Evolutionary conservation across 1,140 invertebrate species (phyloP).

Genomic region (Diorhabda carinulata): DNA sequence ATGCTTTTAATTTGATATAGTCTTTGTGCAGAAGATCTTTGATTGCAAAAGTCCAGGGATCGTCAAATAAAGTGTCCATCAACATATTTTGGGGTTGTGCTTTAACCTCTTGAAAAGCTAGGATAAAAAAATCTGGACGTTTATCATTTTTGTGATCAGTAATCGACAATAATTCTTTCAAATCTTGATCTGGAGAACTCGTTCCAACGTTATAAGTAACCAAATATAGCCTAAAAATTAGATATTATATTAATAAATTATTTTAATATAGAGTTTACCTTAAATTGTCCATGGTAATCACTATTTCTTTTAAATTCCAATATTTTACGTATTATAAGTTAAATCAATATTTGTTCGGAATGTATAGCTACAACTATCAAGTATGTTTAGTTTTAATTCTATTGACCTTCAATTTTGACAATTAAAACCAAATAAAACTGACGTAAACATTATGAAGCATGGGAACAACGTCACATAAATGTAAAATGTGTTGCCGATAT

Average conservation of each 20-base stretch:
- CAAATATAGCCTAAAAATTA: constrained; percentile 62
- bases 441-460: too few relatives aligned
- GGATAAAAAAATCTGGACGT: constrained; percentile 76
- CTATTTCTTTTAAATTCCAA: not conserved
- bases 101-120: constrained; percentile 89
- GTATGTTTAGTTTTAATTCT: not conserved
- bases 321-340: not conserved
- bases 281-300: constrained; percentile 35
- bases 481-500: too few relatives aligned
- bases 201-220: constrained; percentile 84
- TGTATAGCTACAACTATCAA: too few relatives aligned
- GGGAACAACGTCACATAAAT: too few relatives aligned
- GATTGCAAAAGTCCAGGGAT: constrained; percentile 77
- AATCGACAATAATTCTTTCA: constrained; percentile 66
- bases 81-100: constrained; percentile 81
- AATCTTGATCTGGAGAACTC: constrained; percentile 61
- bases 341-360: not conserved
- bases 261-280: constrained; percentile 24
- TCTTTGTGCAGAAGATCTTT: constrained; percentile 68
- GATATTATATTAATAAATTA: constrained; percentile 13
- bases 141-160: constrained; percentile 54
- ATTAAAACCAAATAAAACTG: too few relatives aligned
- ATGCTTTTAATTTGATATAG: constrained; percentile 74
- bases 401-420: too few relatives aligned
- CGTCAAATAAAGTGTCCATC: constrained; percentile 74